Evolutionary conservation across 2,797 vertebrate species (phyloP).

Genomic region (Synanceia verrucosa): DNA sequence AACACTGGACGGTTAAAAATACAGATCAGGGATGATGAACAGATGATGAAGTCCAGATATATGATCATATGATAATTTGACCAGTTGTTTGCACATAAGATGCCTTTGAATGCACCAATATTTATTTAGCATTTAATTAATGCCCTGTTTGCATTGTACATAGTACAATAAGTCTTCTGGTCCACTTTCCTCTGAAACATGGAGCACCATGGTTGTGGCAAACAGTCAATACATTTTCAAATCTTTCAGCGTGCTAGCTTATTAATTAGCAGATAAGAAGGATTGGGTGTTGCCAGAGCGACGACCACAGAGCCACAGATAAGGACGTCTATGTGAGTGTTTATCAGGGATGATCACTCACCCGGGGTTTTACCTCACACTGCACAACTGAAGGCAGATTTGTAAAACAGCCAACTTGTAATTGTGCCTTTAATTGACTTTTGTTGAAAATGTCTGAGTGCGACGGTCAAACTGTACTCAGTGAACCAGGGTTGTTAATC

Average conservation of each 20-base stretch:
- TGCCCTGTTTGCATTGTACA: too few relatives aligned
- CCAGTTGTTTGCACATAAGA: too few relatives aligned
- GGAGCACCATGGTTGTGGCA: neutral
- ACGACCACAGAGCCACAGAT: conserved; percentile 6
- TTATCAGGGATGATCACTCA: conserved; percentile 24
- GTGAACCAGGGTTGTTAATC: conserved; percentile 27
- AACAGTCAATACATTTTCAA: neutral
- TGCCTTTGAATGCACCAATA: too few relatives aligned
- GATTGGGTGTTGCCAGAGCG: conserved; percentile 10
- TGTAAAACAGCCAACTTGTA: conserved; percentile 19
- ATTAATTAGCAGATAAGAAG: conserved; percentile 44
- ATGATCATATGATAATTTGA: too few relatives aligned
- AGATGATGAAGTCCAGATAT: too few relatives aligned
- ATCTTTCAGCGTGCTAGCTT: neutral
- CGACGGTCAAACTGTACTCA: neutral
- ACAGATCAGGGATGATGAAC: too few relatives aligned
- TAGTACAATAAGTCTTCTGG: too few relatives aligned
- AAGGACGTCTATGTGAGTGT: neutral
- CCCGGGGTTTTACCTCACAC: conserved; percentile 15
- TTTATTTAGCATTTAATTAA: too few relatives aligned
- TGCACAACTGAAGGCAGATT: conserved; percentile 32
- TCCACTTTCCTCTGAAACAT: too few relatives aligned
- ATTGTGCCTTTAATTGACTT: conserved; percentile 43
- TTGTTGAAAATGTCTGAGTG: neutral
- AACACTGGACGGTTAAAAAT: neutral